These are phyloP conservation scores for Spilosoma lubricipeda DNA, from an alignment of 2,888 invertebrate genomes.

Conservation along the genomic window DNA sequence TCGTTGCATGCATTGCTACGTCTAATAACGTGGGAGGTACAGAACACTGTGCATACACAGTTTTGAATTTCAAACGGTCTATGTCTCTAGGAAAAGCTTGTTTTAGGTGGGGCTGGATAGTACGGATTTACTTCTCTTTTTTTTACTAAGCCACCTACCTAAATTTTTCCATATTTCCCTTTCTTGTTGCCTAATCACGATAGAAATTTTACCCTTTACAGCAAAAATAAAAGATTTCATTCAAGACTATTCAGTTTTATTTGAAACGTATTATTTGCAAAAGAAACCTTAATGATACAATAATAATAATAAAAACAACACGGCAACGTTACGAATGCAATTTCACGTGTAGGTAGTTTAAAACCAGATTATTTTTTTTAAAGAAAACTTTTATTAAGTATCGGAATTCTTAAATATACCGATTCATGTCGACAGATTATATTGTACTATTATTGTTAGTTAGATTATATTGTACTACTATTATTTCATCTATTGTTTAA, in stretches of 20 bases:
- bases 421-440: not conserved
- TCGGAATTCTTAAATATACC: not conserved
- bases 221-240: no score
- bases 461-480: not conserved
- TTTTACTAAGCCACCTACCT: no score
- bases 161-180: no score
- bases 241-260: not conserved
- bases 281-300: not conserved
- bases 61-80: not conserved
- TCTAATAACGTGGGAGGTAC: not conserved
- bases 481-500: conserved; percentile 2
- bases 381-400: not conserved
- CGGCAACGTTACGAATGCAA: not conserved
- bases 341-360: not conserved
- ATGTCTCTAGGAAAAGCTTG: not conserved
- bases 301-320: not conserved
- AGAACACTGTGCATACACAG: not conserved
- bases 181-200: no score
- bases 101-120: not conserved
- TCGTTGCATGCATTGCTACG: not conserved
- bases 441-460: not conserved
- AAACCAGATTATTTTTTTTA: not conserved
- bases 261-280: not conserved
- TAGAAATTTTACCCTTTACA: no score
- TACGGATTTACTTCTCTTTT: not conserved